Evolutionary conservation across 2,888 invertebrate species (phyloP).

Genomic region (Parelbella ahira): DNA sequence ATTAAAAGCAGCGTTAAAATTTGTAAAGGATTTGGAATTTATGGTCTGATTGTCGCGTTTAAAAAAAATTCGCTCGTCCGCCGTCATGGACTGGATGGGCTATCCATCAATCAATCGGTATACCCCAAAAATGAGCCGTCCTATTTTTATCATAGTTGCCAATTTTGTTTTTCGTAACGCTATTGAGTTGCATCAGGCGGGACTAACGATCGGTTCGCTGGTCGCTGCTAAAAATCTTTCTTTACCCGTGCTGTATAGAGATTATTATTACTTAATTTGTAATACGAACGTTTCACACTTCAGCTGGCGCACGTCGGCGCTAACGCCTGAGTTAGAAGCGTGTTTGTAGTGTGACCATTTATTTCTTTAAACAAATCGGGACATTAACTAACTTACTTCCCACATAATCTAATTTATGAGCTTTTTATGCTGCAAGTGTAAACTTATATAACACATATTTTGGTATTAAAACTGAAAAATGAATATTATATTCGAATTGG

Average conservation of each 20-base stretch:
- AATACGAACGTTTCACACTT: slow-evolving; percentile 59
- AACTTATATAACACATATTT: too few species aligned
- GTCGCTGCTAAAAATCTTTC: slow-evolving; percentile 58
- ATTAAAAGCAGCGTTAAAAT: too few species aligned
- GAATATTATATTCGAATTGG: too few species aligned
- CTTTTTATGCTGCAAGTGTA: too few species aligned
- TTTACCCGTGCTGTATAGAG: slow-evolving; percentile 57
- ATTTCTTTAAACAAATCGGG: too few species aligned
- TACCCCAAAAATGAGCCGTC: slow-evolving; percentile 35
- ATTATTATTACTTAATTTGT: slow-evolving; percentile 70
- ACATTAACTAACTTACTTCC: too few species aligned
- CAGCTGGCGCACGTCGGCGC: slow-evolving; percentile 38
- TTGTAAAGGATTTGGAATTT: neutral
- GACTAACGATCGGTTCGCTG: slow-evolving; percentile 55
- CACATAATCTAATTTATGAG: too few species aligned
- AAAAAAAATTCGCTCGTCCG: slow-evolving; percentile 1
- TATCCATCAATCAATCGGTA: slow-evolving; percentile 42
- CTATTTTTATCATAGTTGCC: slow-evolving; percentile 39
- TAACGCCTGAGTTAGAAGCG: too few species aligned
- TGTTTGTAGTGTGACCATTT: too few species aligned
- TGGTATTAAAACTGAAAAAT: too few species aligned
- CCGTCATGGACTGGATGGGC: slow-evolving; percentile 4
- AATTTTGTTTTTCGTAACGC: slow-evolving; percentile 60
- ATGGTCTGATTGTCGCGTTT: slow-evolving; percentile 1
- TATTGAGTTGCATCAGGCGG: slow-evolving; percentile 44